These are phyloP conservation scores for Cenopis cana DNA, from an alignment of 2,888 invertebrate genomes.

Conservation along the genomic window DNA sequence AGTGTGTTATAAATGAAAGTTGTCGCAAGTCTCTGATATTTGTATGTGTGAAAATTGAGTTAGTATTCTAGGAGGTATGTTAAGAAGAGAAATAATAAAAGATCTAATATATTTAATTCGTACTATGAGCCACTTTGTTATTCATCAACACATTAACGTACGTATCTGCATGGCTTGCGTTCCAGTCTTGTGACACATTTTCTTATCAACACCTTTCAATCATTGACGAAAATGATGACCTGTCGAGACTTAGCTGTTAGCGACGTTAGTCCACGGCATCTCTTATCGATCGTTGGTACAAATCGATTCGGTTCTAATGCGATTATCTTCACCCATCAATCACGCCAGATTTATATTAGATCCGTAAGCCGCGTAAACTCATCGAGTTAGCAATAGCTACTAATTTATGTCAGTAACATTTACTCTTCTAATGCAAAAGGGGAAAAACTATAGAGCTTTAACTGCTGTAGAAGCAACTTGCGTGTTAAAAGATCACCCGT, in stretches of 20 bases:
- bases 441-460: too few species aligned
- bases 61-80: background rate
- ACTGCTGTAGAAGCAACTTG: too few species aligned
- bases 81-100: background rate
- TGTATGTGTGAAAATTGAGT: background rate
- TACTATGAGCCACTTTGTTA: background rate
- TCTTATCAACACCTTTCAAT: conserved; percentile 11
- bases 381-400: background rate
- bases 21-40: background rate
- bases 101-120: background rate
- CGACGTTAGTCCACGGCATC: background rate
- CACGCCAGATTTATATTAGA: background rate
- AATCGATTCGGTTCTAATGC: background rate
- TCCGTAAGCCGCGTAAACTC: background rate
- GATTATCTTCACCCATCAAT: background rate
- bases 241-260: background rate
- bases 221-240: background rate
- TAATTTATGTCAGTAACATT: too few species aligned
- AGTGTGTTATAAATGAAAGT: background rate
- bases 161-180: conserved; percentile 1
- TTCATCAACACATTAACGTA: background rate
- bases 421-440: too few species aligned
- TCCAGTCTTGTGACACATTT: conserved; percentile 10
- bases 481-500: too few species aligned
- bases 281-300: background rate